phyloP scores from a whole-genome alignment of 1,140 invertebrate genomes.

The Lutraria rhynchaena region DNA sequence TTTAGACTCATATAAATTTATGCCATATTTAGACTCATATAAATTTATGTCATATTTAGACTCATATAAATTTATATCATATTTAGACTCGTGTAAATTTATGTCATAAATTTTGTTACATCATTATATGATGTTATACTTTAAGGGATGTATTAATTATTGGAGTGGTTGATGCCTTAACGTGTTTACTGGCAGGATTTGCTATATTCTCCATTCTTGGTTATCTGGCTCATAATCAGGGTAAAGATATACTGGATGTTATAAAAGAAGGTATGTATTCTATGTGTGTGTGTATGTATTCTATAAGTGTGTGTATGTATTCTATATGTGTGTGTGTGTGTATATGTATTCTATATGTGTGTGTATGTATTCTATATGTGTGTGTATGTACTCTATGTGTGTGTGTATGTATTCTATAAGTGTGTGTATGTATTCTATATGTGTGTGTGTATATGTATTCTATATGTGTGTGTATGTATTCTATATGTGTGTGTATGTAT shows the following conservation, averaged over 20 bases:
- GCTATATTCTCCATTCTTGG: slow-evolving; percentile 81
- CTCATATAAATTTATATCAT: too few species aligned
- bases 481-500: not conserved
- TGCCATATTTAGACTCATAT: too few species aligned
- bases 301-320: not conserved
- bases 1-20: too few species aligned
- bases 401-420: not conserved
- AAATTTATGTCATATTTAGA: too few species aligned
- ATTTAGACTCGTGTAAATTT: too few species aligned
- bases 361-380: not conserved
- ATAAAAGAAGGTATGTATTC: slow-evolving; percentile 74
- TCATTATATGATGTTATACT: not conserved
- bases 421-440: not conserved
- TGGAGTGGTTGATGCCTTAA: slow-evolving; percentile 76
- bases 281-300: not conserved
- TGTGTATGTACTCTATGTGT: not conserved
- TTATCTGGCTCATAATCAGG: slow-evolving; percentile 76
- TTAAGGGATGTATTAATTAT: slow-evolving; percentile 76
- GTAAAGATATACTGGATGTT: slow-evolving; percentile 76
- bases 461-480: not conserved
- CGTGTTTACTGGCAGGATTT: slow-evolving; percentile 79
- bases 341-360: not conserved
- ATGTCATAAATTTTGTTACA: too few species aligned
- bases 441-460: not conserved
- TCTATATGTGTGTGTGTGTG: not conserved